Evolutionary conservation across 2,888 invertebrate genomes (phyloP), one percentile per base, ranked within the genome.

Genomic region (Luffia ferchaultella): DNA sequence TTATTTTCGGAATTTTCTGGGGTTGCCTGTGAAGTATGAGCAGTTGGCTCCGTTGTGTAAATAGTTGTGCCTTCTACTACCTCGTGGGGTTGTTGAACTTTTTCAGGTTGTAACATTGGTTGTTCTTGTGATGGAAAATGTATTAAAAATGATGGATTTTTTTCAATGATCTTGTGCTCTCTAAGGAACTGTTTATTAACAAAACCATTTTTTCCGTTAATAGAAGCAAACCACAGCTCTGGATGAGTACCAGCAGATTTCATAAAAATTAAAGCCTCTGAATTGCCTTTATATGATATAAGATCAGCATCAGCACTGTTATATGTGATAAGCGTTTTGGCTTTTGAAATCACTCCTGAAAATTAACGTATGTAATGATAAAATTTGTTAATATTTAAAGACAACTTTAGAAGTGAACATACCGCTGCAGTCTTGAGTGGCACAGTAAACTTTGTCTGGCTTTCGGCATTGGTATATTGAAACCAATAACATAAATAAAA

Each of bases 391-490:
- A 30, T 30, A 30, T 7, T 7, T 30, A 30, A 3, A 30, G 12
- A 12, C 5, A 30, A 30, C 12, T 30, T 30, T 30, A 12, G 30
- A 30, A 30, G 30, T 30, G 60, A 50, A 68, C 73, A 74, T 80
- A 93, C 93, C 86, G 73, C 85, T 85, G 73, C 93, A 93, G 67
- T 88, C 73, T 69, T 83, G 73, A 77, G 93, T 89, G 60, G 82
- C 90, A 85, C 93, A 93, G 65, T 86, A 76, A 63, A 90, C 86
- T 73, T 88, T 87, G 67, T 91, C 88, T 50, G 91, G 89, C 62
- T 88, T 76, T 73, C 78, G 72, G 64, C 83, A 73, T 52, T 74
- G 63, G 57, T 67, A 67, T 52, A 67, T 57, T 56, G 71, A 64
- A 54, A 78, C 62, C 60, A 70, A 67, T 65, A 73, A 68, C 60